A percentile compares a stretch with the other conserved stretches of the same genome.
phyloP scores from a whole-genome alignment of 2,888 invertebrate genomes.

The Achlya flavicornis region DNA sequence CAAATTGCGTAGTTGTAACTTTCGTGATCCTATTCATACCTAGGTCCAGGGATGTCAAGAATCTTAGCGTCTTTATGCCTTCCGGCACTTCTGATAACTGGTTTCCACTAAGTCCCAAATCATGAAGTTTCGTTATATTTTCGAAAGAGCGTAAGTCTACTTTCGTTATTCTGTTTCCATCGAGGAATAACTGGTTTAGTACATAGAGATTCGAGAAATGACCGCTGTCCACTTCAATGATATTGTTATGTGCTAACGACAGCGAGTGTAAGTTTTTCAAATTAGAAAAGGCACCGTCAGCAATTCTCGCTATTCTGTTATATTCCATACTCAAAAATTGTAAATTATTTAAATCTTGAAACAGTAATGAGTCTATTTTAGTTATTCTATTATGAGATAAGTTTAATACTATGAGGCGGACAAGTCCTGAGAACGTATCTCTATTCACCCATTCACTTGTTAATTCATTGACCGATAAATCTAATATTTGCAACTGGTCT shows the following conservation, averaged over 20 bases:
- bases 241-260: conserved; percentile 88
- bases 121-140: conserved; percentile 91
- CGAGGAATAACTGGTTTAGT: conserved; percentile 88
- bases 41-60: conserved; percentile 90
- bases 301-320: conserved; percentile 87
- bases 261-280: conserved; percentile 91
- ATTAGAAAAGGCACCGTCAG: conserved; percentile 89
- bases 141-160: conserved; percentile 89
- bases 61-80: conserved; percentile 87
- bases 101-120: conserved; percentile 90
- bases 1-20: conserved; percentile 88
- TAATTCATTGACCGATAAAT: conserved; percentile 89
- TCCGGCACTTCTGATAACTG: conserved; percentile 87
- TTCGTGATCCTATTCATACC: conserved; percentile 91
- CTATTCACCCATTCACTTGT: conserved; percentile 91
- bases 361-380: conserved; percentile 88
- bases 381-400: conserved; percentile 89
- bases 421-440: conserved; percentile 90
- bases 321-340: conserved; percentile 90
- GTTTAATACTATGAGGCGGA: conserved; percentile 89
- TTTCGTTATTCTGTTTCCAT: conserved; percentile 88
- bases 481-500: conserved; percentile 88
- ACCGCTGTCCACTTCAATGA: conserved; percentile 86
- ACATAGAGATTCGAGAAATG: conserved; percentile 90
- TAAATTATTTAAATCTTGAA: conserved; percentile 89